Evolutionary conservation across 2,797 vertebrate species (phyloP).

Genomic region (Podargus strigoides): DNA sequence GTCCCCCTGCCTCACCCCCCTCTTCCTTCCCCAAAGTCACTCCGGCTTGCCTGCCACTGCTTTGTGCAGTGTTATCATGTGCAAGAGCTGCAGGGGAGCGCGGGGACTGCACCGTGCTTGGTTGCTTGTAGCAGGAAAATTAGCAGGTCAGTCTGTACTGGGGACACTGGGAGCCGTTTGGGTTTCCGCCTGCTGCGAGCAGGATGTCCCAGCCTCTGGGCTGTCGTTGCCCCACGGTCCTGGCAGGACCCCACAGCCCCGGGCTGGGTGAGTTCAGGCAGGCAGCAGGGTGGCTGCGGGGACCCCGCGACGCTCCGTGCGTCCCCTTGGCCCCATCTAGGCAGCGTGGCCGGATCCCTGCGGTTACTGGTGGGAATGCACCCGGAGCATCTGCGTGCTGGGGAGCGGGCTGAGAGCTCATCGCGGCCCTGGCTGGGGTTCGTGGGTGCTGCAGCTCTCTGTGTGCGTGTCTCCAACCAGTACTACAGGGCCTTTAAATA

Average conservation of each 20-base stretch:
- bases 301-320: rapidly evolving
- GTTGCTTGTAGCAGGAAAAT: not conserved
- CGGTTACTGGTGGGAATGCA: rapidly evolving
- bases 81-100: not conserved
- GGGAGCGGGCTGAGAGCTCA: rapidly evolving
- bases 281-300: not conserved
- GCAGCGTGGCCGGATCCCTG: rapidly evolving
- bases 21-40: not conserved
- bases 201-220: not conserved
- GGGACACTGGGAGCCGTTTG: not conserved
- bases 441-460: not conserved
- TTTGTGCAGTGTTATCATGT: rapidly evolving
- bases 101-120: not conserved
- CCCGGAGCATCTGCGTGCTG: rapidly evolving
- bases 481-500: not conserved
- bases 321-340: not conserved
- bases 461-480: not conserved
- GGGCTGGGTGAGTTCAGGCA: rapidly evolving
- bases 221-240: not conserved
- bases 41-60: not conserved
- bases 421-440: not conserved
- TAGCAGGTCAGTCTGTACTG: not conserved
- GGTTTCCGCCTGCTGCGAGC: not conserved
- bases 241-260: rapidly evolving
- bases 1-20: rapidly evolving